Percentiles rank a stretch among this genome's conserved stretches.
phyloP scores from a whole-genome alignment of 2,797 vertebrate genomes.

The Takifugu rubripes region DNA sequence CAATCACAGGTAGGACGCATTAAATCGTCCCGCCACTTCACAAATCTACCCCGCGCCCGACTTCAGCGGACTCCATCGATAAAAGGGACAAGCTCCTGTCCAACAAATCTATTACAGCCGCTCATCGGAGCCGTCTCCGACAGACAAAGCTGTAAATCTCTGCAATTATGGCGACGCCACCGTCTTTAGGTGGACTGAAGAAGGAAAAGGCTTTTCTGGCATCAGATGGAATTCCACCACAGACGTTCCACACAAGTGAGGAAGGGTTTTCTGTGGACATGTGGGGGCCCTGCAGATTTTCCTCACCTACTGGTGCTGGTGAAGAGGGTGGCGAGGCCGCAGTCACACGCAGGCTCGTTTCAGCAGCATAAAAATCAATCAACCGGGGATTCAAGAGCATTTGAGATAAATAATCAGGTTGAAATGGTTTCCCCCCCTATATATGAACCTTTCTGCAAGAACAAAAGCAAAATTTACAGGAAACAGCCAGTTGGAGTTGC shows the following conservation, averaged over 20 bases:
- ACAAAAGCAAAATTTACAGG: too few relatives aligned
- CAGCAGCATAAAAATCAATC: neutral
- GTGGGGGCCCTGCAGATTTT: constrained; percentile 41
- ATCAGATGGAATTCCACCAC: neutral
- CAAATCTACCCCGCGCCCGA: constrained; percentile 25
- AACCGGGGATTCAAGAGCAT: too few relatives aligned
- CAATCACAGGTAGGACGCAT: constrained; percentile 54
- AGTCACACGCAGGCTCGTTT: too few relatives aligned
- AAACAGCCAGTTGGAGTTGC: too few relatives aligned
- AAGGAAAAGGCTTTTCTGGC: neutral
- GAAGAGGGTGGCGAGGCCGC: constrained; percentile 26
- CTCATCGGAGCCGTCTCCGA: constrained; percentile 42
- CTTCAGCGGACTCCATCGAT: constrained; percentile 27
- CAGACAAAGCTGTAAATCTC: constrained; percentile 21
- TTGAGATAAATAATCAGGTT: too few relatives aligned
- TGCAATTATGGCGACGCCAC: constrained; percentile 24
- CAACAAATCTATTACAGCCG: constrained; percentile 37
- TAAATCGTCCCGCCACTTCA: constrained; percentile 36
- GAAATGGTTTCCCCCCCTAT: too few relatives aligned
- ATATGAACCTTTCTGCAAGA: too few relatives aligned
- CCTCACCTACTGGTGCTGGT: constrained; percentile 34
- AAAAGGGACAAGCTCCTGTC: constrained; percentile 20
- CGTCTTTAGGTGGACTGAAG: neutral
- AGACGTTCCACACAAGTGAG: constrained; percentile 21
- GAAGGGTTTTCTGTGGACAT: constrained; percentile 20